Evolutionary conservation across 2,113 vertebrate genomes (phyloP).

Genomic region (Paracanthobrama guichenoti): DNA sequence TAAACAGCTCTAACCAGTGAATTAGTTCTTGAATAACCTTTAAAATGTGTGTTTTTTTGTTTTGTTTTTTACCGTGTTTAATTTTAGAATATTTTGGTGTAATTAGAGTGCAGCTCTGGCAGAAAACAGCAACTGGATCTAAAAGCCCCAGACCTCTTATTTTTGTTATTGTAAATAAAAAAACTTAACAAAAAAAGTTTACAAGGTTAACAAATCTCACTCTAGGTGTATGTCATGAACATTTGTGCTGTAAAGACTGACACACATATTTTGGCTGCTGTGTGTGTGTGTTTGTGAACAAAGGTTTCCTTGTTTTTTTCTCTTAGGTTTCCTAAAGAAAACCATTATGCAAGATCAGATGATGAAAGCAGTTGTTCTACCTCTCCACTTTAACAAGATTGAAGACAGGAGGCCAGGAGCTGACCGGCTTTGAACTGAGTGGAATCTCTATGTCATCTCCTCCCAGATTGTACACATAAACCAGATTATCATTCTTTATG

Average conservation of each 20-base stretch:
- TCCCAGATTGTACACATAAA: slow-evolving; percentile 92
- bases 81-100: not conserved
- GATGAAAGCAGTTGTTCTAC: slow-evolving; percentile 66
- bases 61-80: not conserved
- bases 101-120: not conserved
- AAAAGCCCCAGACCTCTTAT: not conserved
- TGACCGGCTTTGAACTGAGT: slow-evolving; percentile 91
- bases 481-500: slow-evolving; percentile 94
- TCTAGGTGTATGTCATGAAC: no score
- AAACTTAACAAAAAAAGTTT: no score
- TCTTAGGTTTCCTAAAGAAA: not conserved
- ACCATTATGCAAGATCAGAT: not conserved
- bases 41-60: not conserved
- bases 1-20: not conserved
- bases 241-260: not conserved
- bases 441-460: slow-evolving; percentile 90
- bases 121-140: not conserved
- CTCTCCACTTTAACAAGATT: slow-evolving; percentile 95
- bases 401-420: slow-evolving; percentile 93
- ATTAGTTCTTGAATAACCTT: not conserved
- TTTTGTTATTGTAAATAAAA: no score
- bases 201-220: no score
- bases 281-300: not conserved
- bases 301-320: no score
- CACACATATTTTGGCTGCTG: not conserved